Conservation (phyloP, 2,113 vertebrate species). For the Bujurquina vittata region DNA sequence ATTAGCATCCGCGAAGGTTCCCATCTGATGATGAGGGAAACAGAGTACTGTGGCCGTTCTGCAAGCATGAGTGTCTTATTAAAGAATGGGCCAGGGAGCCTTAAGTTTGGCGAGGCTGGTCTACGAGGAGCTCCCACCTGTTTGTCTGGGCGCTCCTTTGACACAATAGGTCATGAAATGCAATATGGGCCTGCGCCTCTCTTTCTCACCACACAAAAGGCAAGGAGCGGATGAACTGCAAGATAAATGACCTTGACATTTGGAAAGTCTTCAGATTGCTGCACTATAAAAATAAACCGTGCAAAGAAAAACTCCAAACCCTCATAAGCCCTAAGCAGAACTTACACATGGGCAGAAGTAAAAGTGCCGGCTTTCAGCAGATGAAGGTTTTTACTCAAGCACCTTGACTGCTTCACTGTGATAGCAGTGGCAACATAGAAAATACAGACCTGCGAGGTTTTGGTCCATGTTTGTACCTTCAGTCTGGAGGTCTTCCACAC, state of each 20-base stretch:
- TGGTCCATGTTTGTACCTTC: slow-evolving; percentile 68
- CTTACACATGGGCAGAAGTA: slow-evolving; percentile 51
- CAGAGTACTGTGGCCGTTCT: slow-evolving; percentile 75
- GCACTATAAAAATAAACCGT: slow-evolving; percentile 75
- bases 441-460: slow-evolving; percentile 53
- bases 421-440: slow-evolving; percentile 50
- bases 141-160: slow-evolving; percentile 80
- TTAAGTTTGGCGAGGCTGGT: slow-evolving; percentile 76
- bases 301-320: slow-evolving; percentile 64
- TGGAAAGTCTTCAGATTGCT: slow-evolving; percentile 71
- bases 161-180: slow-evolving; percentile 80
- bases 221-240: slow-evolving; percentile 72
- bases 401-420: slow-evolving; percentile 69
- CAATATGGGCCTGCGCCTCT: slow-evolving; percentile 71
- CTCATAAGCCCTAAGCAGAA: slow-evolving; percentile 60
- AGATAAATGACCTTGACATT: slow-evolving; percentile 79
- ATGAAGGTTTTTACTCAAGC: slow-evolving; percentile 68
- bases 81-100: slow-evolving; percentile 81
- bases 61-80: slow-evolving; percentile 83
- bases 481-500: slow-evolving; percentile 68
- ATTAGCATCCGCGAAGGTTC: slow-evolving; percentile 67
- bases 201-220: slow-evolving; percentile 74
- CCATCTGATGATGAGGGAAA: slow-evolving; percentile 72
- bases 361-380: slow-evolving; percentile 47
- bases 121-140: slow-evolving; percentile 88